Percentiles rank a stretch among this genome's conserved stretches.
Evolutionary conservation across 2,888 invertebrate genomes (phyloP).

Genomic region (Xestia xanthographa): DNA sequence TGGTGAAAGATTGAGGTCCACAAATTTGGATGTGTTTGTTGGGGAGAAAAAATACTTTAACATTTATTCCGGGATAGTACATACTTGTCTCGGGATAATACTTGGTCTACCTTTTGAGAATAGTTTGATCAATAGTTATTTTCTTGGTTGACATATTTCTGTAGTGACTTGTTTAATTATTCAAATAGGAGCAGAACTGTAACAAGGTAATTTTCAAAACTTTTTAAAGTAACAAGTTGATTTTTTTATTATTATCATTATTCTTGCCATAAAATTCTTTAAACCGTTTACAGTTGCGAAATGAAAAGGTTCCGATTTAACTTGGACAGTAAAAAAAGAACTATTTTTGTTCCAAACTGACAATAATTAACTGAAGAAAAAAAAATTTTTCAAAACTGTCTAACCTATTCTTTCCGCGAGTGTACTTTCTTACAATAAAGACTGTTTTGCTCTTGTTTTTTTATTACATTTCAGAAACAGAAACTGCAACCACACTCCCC

Average conservation of each 20-base stretch:
- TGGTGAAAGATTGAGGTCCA: not conserved
- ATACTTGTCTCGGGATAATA: not conserved
- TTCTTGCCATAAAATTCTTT: not conserved
- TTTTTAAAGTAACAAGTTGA: not conserved
- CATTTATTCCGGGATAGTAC: not conserved
- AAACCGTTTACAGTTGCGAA: not conserved
- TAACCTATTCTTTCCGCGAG: slow-evolving; percentile 4
- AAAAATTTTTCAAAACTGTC: not conserved
- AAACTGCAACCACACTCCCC: slow-evolving; percentile 63
- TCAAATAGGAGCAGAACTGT: slow-evolving; percentile 54
- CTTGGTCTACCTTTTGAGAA: not conserved
- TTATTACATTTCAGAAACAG: slow-evolving; percentile 72
- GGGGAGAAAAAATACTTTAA: not conserved
- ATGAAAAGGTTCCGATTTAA: slow-evolving; percentile 14
- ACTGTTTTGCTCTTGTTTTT: slow-evolving; percentile 57
- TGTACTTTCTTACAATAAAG: not conserved
- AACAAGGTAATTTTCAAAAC: not conserved
- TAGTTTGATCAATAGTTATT: not conserved
- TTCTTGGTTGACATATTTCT: not conserved
- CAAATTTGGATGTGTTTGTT: not conserved
- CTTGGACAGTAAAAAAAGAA: not conserved
- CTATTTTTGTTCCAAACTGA: not conserved
- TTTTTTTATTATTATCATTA: not conserved
- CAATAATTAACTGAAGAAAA: too few species aligned
- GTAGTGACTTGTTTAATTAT: slow-evolving; percentile 39